Evolutionary conservation across 1,140 invertebrate genomes (phyloP), one percentile per base, ranked within the genome.

Genomic region (Manduca sexta): DNA sequence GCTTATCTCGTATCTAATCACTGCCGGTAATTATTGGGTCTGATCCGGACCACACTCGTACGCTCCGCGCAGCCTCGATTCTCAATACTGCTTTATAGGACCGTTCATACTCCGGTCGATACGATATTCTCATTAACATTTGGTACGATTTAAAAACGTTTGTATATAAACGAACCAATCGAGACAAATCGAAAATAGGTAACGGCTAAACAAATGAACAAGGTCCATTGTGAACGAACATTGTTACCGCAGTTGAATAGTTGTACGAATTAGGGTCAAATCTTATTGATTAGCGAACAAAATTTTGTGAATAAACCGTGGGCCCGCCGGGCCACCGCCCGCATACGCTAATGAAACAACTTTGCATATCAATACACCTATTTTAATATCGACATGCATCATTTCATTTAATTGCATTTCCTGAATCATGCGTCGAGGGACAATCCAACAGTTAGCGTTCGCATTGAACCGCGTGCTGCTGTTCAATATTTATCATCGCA

Each of bases 351-450:
- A 71, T 69, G 46, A 72, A 51, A 54, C 64, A 49, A 66, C 67
- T 83, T 85, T 82, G 67, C 82, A 85, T 85, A 83, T 83, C 79
- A 83, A 82, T 85, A 70, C 43, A 45, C 67, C 49, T 71, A 66
- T 73, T 82, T 76, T 80, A 78, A 74, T 73, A 75, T 72, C 68
- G 76, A 77, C 74, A 85, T 65, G 79, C 73, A 80, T 79, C 79
- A 82, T 80, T 83, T 74, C 58, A 75, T 82, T 75, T 83, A 74
- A 82, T 83, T 82, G 61, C 67, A 75, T 69, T 80, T 77, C 73
- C 77, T 74, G 64, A 64, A 67, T 49, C 13, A 43, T 46, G 37
- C 35, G 41, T 49, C 54, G 45, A 44, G 34, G 39, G 57, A 61
- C 64, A 56, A 57, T 53, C 68, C 47, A 35, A 56, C 53, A 57